Base-by-base conservation (phyloP, 2,797 vertebrate genomes). In the Zenarchopterus dispar region DNA sequence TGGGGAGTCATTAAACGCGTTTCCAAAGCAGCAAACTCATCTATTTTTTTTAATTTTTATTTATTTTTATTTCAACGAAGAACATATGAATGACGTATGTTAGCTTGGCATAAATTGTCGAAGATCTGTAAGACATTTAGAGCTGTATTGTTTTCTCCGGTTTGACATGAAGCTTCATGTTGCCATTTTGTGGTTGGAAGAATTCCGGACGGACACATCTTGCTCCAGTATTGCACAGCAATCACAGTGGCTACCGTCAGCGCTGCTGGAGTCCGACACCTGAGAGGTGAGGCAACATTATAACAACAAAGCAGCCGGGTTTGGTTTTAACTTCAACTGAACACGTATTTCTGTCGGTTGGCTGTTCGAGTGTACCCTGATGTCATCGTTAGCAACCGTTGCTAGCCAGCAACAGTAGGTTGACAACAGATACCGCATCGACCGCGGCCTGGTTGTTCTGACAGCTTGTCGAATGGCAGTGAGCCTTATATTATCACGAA, bases 401-500 rank as follows among this genome's bases (percentile, higher is more conserved):
- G 65, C 41, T 71, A 73, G 68, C 53, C 73, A 57, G 76, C 68
- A 42, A 23, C 8, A 33, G 8, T 52, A n/a, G 54, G 70, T 61
- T 82, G 84, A 77, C 82, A 70, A 72, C 68, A 77, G 62, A 47
- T n/a, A n/a, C 7, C 47, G 68, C 73, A 67, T 55, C 42, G 67
- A 57, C 36, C 70, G 81, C 75, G 90, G 90, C 90, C 90, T 85
- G 73, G 42, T 67, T 54, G 46, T 15, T 66, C 49, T 47, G 85
- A 81, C 86, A 77, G 67, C 24, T 45, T 31, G 81, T 76, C 84
- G 77, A 2, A 15, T 6, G 51, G 22, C 49, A 2, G 1, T 4
- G 8, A 10, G 55, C 33, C 6, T 5, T 16, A 5, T 36, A 9
- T 31, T 1, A 15, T 23, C 21, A 8, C 3, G 9, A 26, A 13